Conservation (phyloP, 1,140 invertebrate species). For the Piezodorus guildinii region DNA sequence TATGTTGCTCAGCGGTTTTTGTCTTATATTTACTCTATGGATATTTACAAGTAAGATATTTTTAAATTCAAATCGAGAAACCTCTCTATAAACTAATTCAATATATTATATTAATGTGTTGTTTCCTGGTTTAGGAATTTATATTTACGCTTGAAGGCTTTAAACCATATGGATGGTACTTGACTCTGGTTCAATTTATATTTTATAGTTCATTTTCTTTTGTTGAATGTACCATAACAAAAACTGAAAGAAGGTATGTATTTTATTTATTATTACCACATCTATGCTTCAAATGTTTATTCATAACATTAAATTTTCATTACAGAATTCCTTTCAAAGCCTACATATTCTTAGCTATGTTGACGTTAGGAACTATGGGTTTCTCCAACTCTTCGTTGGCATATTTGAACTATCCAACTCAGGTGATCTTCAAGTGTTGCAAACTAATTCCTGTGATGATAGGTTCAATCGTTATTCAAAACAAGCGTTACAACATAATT, state of each 20-base stretch:
- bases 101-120: not conserved
- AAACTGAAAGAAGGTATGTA: slow-evolving; percentile 53
- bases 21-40: slow-evolving; percentile 82
- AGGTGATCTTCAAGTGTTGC: slow-evolving; percentile 91
- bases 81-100: not conserved
- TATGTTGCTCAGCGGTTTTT: slow-evolving; percentile 69
- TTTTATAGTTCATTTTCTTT: slow-evolving; percentile 74
- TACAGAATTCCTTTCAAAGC: slow-evolving; percentile 70
- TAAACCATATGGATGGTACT: slow-evolving; percentile 80
- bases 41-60: slow-evolving; percentile 58
- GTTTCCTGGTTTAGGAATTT: slow-evolving; percentile 53
- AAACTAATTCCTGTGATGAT: slow-evolving; percentile 91
- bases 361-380: slow-evolving; percentile 91
- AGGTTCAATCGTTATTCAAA: slow-evolving; percentile 83
- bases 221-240: slow-evolving; percentile 55
- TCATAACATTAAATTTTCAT: slow-evolving; percentile 28
- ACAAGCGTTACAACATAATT: slow-evolving; percentile 70
- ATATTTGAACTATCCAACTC: slow-evolving; percentile 89
- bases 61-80: slow-evolving; percentile 11
- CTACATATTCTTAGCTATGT: slow-evolving; percentile 68
- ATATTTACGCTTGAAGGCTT: slow-evolving; percentile 84
- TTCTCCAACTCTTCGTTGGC: slow-evolving; percentile 90
- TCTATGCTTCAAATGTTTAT: not conserved
- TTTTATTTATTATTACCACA: not conserved
- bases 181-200: slow-evolving; percentile 84